phyloP scores from a whole-genome alignment of 1,140 invertebrate species.

The Bombus turneri region DNA sequence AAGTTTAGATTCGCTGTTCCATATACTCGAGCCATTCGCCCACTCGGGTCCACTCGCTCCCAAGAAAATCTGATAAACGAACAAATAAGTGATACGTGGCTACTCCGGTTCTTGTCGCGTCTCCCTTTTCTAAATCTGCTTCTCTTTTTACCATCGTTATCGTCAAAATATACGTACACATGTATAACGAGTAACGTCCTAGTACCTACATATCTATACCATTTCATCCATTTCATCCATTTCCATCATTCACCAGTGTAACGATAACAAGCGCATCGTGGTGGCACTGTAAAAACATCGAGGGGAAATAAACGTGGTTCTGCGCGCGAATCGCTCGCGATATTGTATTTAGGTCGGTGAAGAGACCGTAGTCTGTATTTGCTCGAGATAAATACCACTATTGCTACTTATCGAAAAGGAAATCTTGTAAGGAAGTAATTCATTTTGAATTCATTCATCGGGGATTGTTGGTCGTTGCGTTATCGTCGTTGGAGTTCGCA shows the following conservation, averaged over 20 bases:
- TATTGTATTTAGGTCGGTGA: constrained; percentile 36
- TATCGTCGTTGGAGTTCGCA: neutral
- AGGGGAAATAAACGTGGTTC: constrained; percentile 2
- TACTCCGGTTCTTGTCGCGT: neutral
- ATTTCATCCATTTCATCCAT: neutral
- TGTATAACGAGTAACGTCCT: neutral
- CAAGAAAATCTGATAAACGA: constrained; percentile 74
- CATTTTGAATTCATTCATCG: neutral
- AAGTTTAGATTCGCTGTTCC: constrained; percentile 82
- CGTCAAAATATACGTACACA: neutral
- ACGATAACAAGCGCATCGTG: constrained; percentile 15
- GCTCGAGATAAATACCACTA: neutral
- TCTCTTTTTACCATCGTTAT: neutral
- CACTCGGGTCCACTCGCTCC: constrained; percentile 63
- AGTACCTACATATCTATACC: neutral
- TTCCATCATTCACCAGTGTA: neutral
- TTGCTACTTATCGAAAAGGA: neutral
- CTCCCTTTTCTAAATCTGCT: neutral
- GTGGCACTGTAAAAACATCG: neutral
- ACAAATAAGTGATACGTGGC: constrained; percentile 62
- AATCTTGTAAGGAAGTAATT: neutral
- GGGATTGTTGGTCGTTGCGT: accelerated
- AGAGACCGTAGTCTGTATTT: neutral
- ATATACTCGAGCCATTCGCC: constrained; percentile 80
- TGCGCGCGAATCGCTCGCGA: neutral